Evolutionary conservation across 2,888 invertebrate species (phyloP).

Genomic region (Xanthia icteritia): DNA sequence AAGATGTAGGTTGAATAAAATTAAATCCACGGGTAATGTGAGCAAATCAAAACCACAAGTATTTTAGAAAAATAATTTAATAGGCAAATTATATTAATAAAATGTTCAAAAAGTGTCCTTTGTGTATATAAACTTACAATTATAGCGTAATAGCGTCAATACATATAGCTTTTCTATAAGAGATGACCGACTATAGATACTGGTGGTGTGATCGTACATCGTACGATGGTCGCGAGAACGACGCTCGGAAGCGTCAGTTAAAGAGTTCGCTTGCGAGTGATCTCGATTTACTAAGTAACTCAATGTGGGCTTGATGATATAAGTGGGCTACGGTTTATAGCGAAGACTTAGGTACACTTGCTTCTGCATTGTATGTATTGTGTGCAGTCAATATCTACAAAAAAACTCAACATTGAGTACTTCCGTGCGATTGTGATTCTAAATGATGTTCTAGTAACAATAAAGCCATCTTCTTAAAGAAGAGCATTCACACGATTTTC

Average conservation of each 20-base stretch:
- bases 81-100: constrained; percentile 89
- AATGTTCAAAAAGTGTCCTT: constrained; percentile 90
- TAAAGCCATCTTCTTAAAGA: constrained; percentile 50
- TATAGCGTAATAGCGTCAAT: constrained; percentile 81
- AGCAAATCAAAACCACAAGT: constrained; percentile 62
- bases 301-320: constrained; percentile 55
- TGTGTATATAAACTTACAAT: constrained; percentile 87
- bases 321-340: constrained; percentile 40
- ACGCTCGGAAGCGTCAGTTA: constrained; percentile 15
- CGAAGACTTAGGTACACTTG: constrained; percentile 22
- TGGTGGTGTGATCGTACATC: constrained; percentile 1
- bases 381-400: neutral
- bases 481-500: constrained; percentile 64
- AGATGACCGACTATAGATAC: constrained; percentile 6
- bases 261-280: constrained; percentile 30
- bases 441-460: constrained; percentile 12
- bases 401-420: constrained; percentile 25
- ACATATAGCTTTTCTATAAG: constrained; percentile 59
- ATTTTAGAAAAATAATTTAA: constrained; percentile 90
- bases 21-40: neutral
- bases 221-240: constrained; percentile 18
- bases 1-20: neutral
- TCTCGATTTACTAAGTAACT: constrained; percentile 49
- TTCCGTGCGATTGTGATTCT: constrained; percentile 7
- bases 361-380: constrained; percentile 34